These are phyloP conservation scores for Chelidonichthys spinosus DNA, from an alignment of 2,797 vertebrate species.

Conservation along the genomic window DNA sequence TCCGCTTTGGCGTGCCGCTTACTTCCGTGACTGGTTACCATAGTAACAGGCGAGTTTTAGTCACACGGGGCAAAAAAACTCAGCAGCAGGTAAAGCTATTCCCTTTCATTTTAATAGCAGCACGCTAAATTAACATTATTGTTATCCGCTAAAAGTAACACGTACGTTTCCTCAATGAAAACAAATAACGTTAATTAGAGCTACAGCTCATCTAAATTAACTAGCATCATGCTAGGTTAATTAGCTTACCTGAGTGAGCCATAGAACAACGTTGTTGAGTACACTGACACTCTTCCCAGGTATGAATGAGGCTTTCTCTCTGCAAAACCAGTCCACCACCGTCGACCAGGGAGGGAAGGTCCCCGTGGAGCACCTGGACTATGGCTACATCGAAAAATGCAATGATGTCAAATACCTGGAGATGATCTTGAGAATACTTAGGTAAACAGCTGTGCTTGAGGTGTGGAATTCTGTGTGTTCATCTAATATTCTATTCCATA, in stretches of 20 bases:
- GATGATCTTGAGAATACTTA: slow-evolving; percentile 78
- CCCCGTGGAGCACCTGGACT: slow-evolving; percentile 86
- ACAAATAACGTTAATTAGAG: no score
- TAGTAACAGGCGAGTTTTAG: slow-evolving; percentile 32
- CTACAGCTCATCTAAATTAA: no score
- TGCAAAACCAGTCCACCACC: slow-evolving; percentile 18
- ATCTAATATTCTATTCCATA: background rate
- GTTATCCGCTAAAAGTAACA: background rate
- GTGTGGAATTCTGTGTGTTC: background rate
- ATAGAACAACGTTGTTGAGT: background rate
- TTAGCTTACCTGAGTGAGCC: background rate
- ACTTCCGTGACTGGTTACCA: slow-evolving; percentile 49
- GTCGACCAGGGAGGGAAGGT: slow-evolving; percentile 43
- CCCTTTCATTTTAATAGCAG: background rate
- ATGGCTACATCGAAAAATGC: slow-evolving; percentile 82
- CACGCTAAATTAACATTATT: background rate
- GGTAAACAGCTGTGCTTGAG: slow-evolving; percentile 60
- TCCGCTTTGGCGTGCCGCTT: slow-evolving; percentile 27
- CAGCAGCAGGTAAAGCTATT: slow-evolving; percentile 36
- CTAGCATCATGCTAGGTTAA: background rate
- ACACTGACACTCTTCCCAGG: slow-evolving; percentile 20
- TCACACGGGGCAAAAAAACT: background rate
- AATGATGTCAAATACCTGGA: slow-evolving; percentile 81
- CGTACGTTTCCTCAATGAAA: background rate
- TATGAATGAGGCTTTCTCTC: slow-evolving; percentile 68